Conservation (phyloP, 2,888 invertebrate genomes). For the Cataglyphis cursor region DNA sequence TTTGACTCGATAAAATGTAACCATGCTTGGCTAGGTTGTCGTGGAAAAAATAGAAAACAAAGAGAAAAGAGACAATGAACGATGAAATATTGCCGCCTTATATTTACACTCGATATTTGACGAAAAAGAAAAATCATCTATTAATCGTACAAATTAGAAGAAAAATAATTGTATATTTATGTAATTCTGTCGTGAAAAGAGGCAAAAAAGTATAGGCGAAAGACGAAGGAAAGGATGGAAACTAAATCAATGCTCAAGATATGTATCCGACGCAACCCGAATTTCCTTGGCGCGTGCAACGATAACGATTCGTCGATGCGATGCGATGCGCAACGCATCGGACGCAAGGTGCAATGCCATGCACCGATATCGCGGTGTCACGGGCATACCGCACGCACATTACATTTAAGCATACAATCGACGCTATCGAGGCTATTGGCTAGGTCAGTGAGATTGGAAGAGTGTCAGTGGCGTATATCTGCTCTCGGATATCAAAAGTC, state of each 20-base stretch:
- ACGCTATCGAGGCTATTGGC: conserved; percentile 48
- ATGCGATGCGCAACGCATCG: conserved; percentile 25
- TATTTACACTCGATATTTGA: not conserved
- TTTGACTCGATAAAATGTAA: conserved; percentile 40
- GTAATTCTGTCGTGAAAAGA: conserved; percentile 27
- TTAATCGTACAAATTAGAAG: not conserved
- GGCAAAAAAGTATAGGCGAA: not conserved
- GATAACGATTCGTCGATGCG: conserved; percentile 49
- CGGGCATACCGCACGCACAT: conserved; percentile 40
- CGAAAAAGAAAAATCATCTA: not conserved
- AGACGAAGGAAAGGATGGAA: conserved; percentile 75
- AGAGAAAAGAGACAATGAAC: not conserved
- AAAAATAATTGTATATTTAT: not conserved
- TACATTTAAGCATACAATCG: not conserved
- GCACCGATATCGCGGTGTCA: conserved; percentile 60
- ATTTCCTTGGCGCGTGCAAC: conserved; percentile 72
- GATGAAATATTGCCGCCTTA: not conserved
- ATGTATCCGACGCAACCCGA: conserved; percentile 78
- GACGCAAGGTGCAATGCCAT: conserved; percentile 74
- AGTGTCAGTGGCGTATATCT: not conserved
- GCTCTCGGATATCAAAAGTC: not conserved
- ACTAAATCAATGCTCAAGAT: conserved; percentile 86
- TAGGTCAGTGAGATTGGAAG: conserved; percentile 60
- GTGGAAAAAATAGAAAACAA: not conserved
- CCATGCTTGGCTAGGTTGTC: not conserved